A percentile compares a stretch with the other conserved stretches of the same genome.
These are phyloP conservation scores for Volucella inflata DNA, from an alignment of 2,888 invertebrate species.

Conservation along the genomic window DNA sequence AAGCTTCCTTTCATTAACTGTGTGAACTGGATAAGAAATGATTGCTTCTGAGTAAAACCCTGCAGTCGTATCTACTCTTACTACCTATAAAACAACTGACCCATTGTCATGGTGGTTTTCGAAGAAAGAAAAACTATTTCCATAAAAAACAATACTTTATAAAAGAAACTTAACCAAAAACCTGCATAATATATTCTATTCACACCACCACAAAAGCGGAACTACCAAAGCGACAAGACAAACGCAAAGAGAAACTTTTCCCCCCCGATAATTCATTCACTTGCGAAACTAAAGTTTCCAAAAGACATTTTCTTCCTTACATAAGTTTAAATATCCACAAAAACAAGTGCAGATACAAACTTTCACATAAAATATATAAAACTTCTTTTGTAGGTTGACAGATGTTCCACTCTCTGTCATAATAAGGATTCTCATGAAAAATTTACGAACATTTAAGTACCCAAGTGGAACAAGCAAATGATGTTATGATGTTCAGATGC, in stretches of 20 bases:
- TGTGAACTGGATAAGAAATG: neutral
- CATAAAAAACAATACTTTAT: too few species aligned
- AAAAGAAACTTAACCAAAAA: too few species aligned
- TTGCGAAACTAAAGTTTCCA: slow-evolving; percentile 1
- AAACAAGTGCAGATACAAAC: neutral
- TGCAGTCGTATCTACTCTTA: too few species aligned
- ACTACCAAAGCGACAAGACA: neutral
- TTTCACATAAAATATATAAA: slow-evolving; percentile 26
- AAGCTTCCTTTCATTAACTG: too few species aligned
- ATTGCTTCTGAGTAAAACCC: neutral
- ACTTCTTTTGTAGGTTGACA: slow-evolving; percentile 44
- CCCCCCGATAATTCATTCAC: neutral
- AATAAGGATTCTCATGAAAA: slow-evolving; percentile 59
- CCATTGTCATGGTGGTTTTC: too few species aligned
- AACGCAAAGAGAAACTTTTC: slow-evolving; percentile 12
- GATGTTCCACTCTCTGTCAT: slow-evolving; percentile 55
- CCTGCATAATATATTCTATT: too few species aligned
- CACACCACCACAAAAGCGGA: too few species aligned
- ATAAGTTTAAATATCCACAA: slow-evolving; percentile 19
- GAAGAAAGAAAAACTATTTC: too few species aligned
- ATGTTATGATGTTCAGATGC: slow-evolving; percentile 5
- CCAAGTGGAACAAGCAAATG: slow-evolving; percentile 26
- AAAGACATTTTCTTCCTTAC: neutral
- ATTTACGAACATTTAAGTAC: slow-evolving; percentile 52
- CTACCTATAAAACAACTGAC: too few species aligned